Evolutionary conservation across 2,888 invertebrate species (phyloP), one percentile per base, ranked within the genome.

Genomic region (Ectropis crepuscularia): DNA sequence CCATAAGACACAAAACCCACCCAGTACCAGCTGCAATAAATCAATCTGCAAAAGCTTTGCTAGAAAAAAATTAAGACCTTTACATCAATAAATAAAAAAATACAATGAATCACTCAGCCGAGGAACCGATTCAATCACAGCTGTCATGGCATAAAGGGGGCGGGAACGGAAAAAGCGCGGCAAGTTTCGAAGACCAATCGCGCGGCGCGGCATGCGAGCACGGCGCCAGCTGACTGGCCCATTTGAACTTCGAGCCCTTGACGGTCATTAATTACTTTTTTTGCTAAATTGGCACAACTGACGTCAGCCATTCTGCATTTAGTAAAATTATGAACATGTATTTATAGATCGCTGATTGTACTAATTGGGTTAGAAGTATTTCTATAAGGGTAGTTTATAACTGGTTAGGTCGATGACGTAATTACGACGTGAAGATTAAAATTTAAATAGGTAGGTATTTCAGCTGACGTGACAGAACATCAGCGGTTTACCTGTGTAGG

Each of bases 91-190:
- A 58, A 51, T 12, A 57, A 53, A 58, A 61, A 57, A 63, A 63
- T 39, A 55, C 82, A 85, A 90, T 92, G 91, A 91, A 92, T 92
- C 90, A 92, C 79, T 88, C 86, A 83, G 73, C 71, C 80, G 79
- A 78, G 79, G 72, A 79, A 78, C 78, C 85, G 85, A 88, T 89
- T 90, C 89, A 90, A 89, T 90, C 89, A 89, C 88, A 88, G 87
- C 91, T 90, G 92, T 89, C 88, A 88, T 82, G 84, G 69, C 74
- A 53, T 64, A 64, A 78, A 81, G 86, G 72, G 92, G 91, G 92
- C 91, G 92, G 90, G 85, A 76, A 86, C 90, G 73, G 80, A 87
- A 89, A 90, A 91, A 88, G 86, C 89, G 90, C 91, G 90, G 86
- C 83, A 90, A 90, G 88, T 81, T 86, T 86, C 77, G 78, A 89